phyloP scores from a whole-genome alignment of 2,888 invertebrate species.

The Actias luna region DNA sequence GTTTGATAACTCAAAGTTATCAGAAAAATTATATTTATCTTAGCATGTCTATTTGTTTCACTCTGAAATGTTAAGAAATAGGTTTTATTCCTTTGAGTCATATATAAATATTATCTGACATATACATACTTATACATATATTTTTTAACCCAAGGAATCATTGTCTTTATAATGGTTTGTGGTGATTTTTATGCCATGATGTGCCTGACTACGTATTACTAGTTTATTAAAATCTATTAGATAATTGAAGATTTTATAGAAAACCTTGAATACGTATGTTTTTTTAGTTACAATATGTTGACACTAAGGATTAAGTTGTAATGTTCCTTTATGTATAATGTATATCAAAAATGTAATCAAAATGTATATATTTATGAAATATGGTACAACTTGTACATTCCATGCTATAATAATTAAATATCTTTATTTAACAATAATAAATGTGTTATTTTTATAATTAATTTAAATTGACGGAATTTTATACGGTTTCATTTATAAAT shows the following conservation, averaged over 20 bases:
- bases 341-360: no score
- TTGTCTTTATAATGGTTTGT: neutral
- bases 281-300: neutral
- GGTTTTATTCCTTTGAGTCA: no score
- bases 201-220: conserved; percentile 55
- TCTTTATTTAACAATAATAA: neutral
- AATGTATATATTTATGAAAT: conserved; percentile 29
- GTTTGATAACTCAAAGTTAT: no score
- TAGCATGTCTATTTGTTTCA: no score
- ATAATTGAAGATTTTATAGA: conserved; percentile 22
- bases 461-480: conserved; percentile 2
- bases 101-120: neutral
- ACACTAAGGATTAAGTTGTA: conserved; percentile 1
- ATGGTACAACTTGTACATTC: conserved; percentile 60
- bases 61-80: no score
- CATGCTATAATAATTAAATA: conserved; percentile 39
- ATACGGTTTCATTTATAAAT: conserved; percentile 7
- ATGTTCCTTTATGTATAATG: conserved; percentile 19
- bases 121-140: neutral
- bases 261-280: neutral
- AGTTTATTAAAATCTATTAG: conserved; percentile 18
- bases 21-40: no score
- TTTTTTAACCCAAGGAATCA: neutral
- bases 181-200: conserved; percentile 47
- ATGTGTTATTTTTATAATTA: conserved; percentile 1